Base-by-base conservation (phyloP, 35 echinoderm and acorn worm species). In the Ptychodera flava region DNA sequence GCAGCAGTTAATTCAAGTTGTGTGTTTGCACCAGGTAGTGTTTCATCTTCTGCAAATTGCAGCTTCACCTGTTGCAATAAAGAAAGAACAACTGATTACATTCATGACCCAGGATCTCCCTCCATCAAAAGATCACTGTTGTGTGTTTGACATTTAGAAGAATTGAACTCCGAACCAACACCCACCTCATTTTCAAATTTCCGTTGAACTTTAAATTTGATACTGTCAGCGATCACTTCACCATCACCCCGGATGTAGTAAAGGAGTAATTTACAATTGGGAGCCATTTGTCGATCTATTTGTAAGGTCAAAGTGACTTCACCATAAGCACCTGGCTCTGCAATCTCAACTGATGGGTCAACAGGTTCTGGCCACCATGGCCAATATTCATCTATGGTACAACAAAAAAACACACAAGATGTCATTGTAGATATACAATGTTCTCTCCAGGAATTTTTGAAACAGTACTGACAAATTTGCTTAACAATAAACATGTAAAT, bases 241-340 rank as follows among this genome's bases (percentile, higher is more conserved):
- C 90, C 90, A 81, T 91, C 89, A 1, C 83, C 38, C 16, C 95
- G 85, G 16, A 97, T 77, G 53, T 92, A 97, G 83, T 97, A 97
- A 22, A 89, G 88, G 31, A 97, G 78, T 37, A 97, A 35, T 27
- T 85, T 87, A 33, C 89, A 91, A 31, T 89, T 35, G 76, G 95
- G 95, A 35, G 90, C 79, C 95, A 97, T 97, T 22, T 93, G 92
- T 30, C 22, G 45, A 64, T 12, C 45, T 12, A 64, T 64, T 64
- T 6, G 45, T 64, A 64, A 64, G 6, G 45, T 12, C 45, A 64
- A 22, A 12, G 45, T 64, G 22, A 64, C 6, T 64, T 6, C 22
- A 64, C 45, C 45, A 64, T 64, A 64, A 6, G 45, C 29, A 16
- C 92, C 92, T 75, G 92, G 92, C 30, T 83, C 36, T 14, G 88